Conservation (phyloP, 2,888 invertebrate genomes). For the Crematogaster levior region DNA sequence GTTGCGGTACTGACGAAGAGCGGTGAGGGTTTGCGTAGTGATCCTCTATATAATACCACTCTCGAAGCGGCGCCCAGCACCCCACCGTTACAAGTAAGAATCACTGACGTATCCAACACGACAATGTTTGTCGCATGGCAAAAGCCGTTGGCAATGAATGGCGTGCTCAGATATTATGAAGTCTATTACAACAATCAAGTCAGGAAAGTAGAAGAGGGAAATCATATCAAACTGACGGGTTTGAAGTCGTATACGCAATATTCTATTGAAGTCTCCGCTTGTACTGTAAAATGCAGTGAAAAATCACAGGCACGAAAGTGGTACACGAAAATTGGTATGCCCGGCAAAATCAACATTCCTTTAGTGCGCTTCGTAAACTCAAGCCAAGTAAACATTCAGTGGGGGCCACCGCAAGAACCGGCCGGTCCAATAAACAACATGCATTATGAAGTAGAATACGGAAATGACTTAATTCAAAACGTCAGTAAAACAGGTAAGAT, state of each 20-base stretch:
- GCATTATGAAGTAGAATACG: slow-evolving; percentile 86
- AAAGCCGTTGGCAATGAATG: slow-evolving; percentile 91
- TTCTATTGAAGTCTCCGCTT: slow-evolving; percentile 90
- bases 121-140: slow-evolving; percentile 90
- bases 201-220: slow-evolving; percentile 76
- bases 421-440: slow-evolving; percentile 85
- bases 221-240: slow-evolving; percentile 75
- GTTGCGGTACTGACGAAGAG: slow-evolving; percentile 89
- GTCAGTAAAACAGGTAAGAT: slow-evolving; percentile 77
- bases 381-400: slow-evolving; percentile 85
- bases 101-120: slow-evolving; percentile 88
- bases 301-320: slow-evolving; percentile 86
- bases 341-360: slow-evolving; percentile 85
- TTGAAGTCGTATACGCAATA: slow-evolving; percentile 88
- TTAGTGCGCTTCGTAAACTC: slow-evolving; percentile 85
- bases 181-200: slow-evolving; percentile 86
- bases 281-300: slow-evolving; percentile 90
- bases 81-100: slow-evolving; percentile 88
- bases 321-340: slow-evolving; percentile 90
- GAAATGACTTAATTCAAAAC: slow-evolving; percentile 78
- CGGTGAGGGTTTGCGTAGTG: slow-evolving; percentile 87
- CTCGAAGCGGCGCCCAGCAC: slow-evolving; percentile 90
- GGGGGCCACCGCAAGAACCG: slow-evolving; percentile 85
- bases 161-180: slow-evolving; percentile 90
- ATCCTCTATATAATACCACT: slow-evolving; percentile 89